phyloP scores from a whole-genome alignment of 92 coral and sea anemone genomes.

The Virgularia gustaviana region DNA sequence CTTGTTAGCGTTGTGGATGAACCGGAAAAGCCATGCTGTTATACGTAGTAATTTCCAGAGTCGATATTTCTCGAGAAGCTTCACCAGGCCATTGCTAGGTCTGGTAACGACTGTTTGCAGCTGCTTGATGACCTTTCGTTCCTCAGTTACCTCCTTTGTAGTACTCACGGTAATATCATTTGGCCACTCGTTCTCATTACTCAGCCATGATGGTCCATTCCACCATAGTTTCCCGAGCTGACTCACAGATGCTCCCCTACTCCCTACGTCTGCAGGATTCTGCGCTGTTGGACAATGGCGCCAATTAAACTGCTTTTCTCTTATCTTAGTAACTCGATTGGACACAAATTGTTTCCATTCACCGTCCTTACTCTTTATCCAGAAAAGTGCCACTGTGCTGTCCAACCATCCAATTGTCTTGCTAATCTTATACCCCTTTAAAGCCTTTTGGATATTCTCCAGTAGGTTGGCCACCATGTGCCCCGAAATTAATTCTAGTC shows the following conservation, averaged over 20 bases:
- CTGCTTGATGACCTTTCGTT: conserved; percentile 8
- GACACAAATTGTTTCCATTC: conserved; percentile 17
- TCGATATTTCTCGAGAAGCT: neutral
- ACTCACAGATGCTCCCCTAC: conserved; percentile 4
- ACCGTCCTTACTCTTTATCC: conserved; percentile 19
- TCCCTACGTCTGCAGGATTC: conserved; percentile 31
- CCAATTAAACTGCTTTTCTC: conserved; percentile 7
- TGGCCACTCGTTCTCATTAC: conserved; percentile 9
- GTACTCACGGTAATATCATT: neutral
- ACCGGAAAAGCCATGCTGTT: conserved; percentile 50
- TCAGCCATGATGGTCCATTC: conserved; percentile 21
- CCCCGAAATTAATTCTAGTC: conserved; percentile 14
- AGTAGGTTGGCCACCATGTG: conserved; percentile 26
- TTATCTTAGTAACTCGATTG: conserved; percentile 1
- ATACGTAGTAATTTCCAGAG: conserved; percentile 40
- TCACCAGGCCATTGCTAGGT: neutral
- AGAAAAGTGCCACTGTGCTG: conserved; percentile 32
- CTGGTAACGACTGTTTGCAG: neutral
- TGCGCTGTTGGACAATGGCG: conserved; percentile 9
- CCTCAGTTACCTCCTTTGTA: conserved; percentile 3
- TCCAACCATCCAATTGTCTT: conserved; percentile 31
- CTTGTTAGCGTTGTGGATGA: conserved; percentile 41
- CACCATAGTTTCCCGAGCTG: conserved; percentile 6
- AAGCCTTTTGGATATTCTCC: neutral
- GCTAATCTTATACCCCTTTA: conserved; percentile 21